Evolutionary conservation across 2,797 vertebrate species (phyloP).

Genomic region (Setipinna tenuifilis): DNA sequence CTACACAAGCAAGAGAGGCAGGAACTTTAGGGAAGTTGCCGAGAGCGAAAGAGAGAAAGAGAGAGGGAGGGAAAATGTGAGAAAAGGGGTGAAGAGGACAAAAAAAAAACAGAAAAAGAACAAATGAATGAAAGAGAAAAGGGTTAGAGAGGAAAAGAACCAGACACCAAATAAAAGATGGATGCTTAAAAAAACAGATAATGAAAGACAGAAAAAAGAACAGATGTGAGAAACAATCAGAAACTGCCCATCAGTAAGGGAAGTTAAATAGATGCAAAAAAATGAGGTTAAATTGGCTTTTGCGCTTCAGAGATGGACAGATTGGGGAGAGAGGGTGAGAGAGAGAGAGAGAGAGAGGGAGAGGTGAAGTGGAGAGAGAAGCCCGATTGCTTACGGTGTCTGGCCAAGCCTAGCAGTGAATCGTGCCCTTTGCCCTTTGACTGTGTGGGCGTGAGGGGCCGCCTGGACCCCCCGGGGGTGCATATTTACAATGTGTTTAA

Average conservation of each 20-base stretch:
- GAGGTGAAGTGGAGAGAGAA: slow-evolving; percentile 12
- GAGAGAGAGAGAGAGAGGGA: slow-evolving; percentile 20
- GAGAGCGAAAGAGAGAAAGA: no score
- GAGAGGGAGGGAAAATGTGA: no score
- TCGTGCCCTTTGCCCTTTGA: background rate
- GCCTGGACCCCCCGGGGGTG: background rate
- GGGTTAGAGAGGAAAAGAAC: no score
- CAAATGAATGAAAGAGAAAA: no score
- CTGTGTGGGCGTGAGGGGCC: slow-evolving; percentile 4
- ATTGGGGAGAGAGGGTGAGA: background rate
- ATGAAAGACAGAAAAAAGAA: no score
- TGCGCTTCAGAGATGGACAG: background rate
- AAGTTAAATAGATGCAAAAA: background rate
- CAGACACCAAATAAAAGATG: no score
- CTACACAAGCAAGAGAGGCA: background rate
- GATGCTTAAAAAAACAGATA: no score
- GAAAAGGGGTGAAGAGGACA: no score
- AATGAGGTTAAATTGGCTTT: slow-evolving; percentile 20
- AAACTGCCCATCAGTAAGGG: no score
- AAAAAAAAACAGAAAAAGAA: no score
- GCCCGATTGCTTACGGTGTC: background rate
- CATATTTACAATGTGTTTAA: slow-evolving; percentile 21
- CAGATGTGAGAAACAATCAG: no score
- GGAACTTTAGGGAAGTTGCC: background rate
- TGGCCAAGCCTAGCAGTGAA: background rate